Percentiles rank a stretch among this genome's conserved stretches.
Conservation (phyloP, 2,888 invertebrate species). For the Cynaeus angustus region DNA sequence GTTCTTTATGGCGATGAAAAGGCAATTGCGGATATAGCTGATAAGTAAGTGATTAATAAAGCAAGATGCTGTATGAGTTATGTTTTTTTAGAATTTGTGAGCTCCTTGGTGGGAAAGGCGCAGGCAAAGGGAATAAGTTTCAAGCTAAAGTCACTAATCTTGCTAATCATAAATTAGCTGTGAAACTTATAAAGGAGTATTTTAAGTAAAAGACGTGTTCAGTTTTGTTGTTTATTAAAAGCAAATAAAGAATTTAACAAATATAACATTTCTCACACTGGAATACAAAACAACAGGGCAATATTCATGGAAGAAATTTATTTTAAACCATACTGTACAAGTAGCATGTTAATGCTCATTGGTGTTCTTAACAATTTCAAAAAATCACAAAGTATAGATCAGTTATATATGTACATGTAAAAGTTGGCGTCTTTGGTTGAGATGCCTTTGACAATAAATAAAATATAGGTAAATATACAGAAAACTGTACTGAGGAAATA, state of each 20-base stretch:
- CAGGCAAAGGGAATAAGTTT: conserved; percentile 81
- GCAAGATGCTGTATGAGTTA: background rate
- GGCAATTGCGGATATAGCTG: conserved; percentile 74
- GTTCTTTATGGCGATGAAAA: conserved; percentile 75
- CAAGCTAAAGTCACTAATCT: conserved; percentile 86
- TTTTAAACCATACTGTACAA: conserved; percentile 41
- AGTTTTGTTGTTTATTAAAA: conserved; percentile 25
- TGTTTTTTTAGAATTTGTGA: conserved; percentile 77
- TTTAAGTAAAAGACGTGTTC: conserved; percentile 66
- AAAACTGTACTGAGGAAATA: conserved; percentile 24
- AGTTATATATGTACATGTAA: conserved; percentile 38
- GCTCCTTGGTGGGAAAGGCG: conserved; percentile 84
- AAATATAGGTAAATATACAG: conserved; percentile 14
- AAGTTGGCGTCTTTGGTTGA: conserved; percentile 32
- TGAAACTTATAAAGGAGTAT: conserved; percentile 76
- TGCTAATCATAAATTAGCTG: conserved; percentile 78
- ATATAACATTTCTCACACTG: conserved; percentile 20
- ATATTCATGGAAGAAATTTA: conserved; percentile 37
- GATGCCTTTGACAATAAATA: conserved; percentile 36
- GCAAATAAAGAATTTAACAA: conserved; percentile 30
- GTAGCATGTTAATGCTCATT: conserved; percentile 31
- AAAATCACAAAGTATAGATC: conserved; percentile 37
- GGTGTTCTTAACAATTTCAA: conserved; percentile 40
- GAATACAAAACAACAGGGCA: conserved; percentile 16
- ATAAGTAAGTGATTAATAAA: conserved; percentile 73